Conservation (phyloP, 2,888 invertebrate genomes). For the Cetonia aurata region DNA sequence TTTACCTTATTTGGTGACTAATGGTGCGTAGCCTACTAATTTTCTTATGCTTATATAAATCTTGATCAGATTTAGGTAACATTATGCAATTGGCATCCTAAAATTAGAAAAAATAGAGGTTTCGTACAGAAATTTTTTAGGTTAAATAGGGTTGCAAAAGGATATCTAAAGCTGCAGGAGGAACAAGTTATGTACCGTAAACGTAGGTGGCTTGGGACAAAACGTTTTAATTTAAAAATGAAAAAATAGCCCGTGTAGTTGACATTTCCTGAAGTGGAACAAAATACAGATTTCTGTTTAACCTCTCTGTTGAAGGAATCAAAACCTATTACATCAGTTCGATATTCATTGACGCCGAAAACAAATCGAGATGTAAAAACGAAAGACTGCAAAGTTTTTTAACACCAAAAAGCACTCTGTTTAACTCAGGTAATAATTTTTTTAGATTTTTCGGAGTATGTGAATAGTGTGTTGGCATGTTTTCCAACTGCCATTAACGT, state of each 20-base stretch:
- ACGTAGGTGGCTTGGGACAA: no score
- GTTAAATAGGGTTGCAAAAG: not conserved
- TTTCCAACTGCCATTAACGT: not conserved
- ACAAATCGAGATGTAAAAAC: not conserved
- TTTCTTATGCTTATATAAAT: conserved; percentile 71
- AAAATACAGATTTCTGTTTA: conserved; percentile 1
- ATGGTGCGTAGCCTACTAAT: conserved; percentile 79
- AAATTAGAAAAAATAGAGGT: conserved; percentile 48
- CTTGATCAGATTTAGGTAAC: conserved; percentile 73
- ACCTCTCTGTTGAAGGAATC: not conserved
- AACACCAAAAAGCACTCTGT: not conserved
- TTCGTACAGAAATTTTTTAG: conserved; percentile 17
- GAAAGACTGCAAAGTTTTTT: not conserved
- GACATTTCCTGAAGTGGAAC: conserved; percentile 2
- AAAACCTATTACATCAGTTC: not conserved
- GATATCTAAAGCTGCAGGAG: no score
- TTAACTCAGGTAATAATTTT: not conserved
- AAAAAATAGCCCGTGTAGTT: not conserved
- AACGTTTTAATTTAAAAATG: not conserved
- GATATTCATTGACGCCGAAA: conserved; percentile 2
- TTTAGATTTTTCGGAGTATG: not conserved
- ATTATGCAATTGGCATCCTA: conserved; percentile 68
- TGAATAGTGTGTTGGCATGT: conserved; percentile 1
- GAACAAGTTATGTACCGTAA: not conserved
- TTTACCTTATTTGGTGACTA: conserved; percentile 84